These are phyloP conservation scores for Mamestra brassicae DNA, from an alignment of 2,888 invertebrate genomes.

Conservation along the genomic window DNA sequence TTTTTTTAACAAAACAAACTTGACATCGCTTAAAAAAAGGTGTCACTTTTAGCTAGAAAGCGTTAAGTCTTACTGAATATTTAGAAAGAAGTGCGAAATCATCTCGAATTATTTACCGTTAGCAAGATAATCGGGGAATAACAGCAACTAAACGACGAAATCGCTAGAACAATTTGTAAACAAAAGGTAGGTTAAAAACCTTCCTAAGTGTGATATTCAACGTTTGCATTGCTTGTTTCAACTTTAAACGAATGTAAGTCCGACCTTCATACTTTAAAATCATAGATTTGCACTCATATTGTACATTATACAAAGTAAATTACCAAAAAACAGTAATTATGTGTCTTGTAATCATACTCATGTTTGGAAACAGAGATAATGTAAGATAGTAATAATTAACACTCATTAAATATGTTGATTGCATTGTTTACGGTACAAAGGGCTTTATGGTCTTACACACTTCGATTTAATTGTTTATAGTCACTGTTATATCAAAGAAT, in stretches of 20 bases:
- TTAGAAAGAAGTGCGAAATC: constrained; percentile 17
- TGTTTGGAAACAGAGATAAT: not conserved
- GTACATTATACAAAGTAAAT: not conserved
- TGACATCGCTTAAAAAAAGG: not conserved
- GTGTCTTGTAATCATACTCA: not conserved
- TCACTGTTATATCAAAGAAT: not conserved
- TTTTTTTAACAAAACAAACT: not conserved
- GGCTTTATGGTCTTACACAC: not conserved
- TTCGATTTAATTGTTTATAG: not conserved
- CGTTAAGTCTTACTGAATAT: not conserved
- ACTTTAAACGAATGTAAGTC: constrained; percentile 22
- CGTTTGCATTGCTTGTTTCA: constrained; percentile 8
- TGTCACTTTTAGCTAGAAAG: not conserved
- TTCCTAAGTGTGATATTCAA: constrained; percentile 22
- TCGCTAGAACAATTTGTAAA: constrained; percentile 17
- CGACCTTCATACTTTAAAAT: constrained; percentile 24
- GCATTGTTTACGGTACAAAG: not conserved
- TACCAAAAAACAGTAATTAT: constrained; percentile 15
- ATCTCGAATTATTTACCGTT: constrained; percentile 12
- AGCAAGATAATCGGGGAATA: not conserved
- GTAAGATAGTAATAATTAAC: constrained; percentile 10
- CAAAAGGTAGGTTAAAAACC: constrained; percentile 17
- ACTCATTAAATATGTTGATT: constrained; percentile 10
- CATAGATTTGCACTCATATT: not conserved
- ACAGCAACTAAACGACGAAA: not conserved